Conservation (phyloP, 2,797 vertebrate genomes). For the Hoplostethus atlanticus region DNA sequence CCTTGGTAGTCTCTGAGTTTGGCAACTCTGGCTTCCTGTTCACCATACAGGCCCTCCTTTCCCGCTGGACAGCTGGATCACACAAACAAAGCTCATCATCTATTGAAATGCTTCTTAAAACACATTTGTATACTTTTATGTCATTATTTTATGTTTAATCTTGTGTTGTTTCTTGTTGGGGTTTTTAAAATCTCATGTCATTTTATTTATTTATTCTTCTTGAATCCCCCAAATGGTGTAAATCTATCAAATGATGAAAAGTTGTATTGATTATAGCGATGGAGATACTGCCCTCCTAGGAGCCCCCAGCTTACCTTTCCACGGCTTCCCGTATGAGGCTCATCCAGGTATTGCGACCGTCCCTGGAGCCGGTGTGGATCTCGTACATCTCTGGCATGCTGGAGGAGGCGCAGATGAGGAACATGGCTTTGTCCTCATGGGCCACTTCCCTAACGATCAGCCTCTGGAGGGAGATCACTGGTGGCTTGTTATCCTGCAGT, state of each 20-base stretch:
- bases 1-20: slow-evolving; percentile 87
- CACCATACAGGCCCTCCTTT: slow-evolving; percentile 73
- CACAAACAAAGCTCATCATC: slow-evolving; percentile 14
- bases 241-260: too few species aligned
- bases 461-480: slow-evolving; percentile 91
- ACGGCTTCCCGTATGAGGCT: slow-evolving; percentile 88
- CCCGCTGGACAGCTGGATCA: slow-evolving; percentile 86
- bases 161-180: not conserved
- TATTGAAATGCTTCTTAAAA: not conserved
- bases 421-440: slow-evolving; percentile 92
- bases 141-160: too few species aligned
- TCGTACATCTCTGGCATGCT: slow-evolving; percentile 93
- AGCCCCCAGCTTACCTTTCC: slow-evolving; percentile 81
- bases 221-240: too few species aligned
- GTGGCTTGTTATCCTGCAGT: slow-evolving; percentile 90
- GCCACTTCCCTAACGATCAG: slow-evolving; percentile 95
- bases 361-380: slow-evolving; percentile 89
- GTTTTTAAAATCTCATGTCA: too few species aligned
- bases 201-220: too few species aligned
- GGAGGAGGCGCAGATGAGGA: slow-evolving; percentile 89
- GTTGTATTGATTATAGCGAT: too few species aligned
- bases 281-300: not conserved
- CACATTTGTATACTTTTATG: not conserved
- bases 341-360: slow-evolving; percentile 90
- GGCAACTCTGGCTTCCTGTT: slow-evolving; percentile 71